phyloP scores from a whole-genome alignment of 2,797 vertebrate species.

The Austrolebias charrua region DNA sequence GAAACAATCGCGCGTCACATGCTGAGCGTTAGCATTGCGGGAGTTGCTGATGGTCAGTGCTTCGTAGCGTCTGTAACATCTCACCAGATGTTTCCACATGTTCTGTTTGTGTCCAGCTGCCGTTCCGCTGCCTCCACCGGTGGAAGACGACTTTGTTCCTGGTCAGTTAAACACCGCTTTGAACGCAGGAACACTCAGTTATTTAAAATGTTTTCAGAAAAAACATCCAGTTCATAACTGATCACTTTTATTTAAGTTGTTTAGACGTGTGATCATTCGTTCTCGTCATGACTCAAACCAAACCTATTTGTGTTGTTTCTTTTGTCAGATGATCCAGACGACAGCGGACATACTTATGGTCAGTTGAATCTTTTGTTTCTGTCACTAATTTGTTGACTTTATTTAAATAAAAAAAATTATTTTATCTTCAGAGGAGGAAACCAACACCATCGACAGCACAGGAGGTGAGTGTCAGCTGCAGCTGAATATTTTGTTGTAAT shows the following conservation, averaged over 20 bases:
- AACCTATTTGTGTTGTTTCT: not conserved
- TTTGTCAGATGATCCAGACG: conserved; percentile 46
- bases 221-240: not conserved
- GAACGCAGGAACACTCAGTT: no score
- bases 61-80: no score
- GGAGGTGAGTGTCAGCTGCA: conserved; percentile 60
- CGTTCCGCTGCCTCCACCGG: conserved; percentile 49
- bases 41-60: no score
- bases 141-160: conserved; percentile 58
- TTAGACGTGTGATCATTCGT: no score
- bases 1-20: no score
- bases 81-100: not conserved
- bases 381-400: not conserved
- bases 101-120: conserved; percentile 46
- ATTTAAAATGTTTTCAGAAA: no score
- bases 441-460: conserved; percentile 52
- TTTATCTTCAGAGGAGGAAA: conserved; percentile 33
- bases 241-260: not conserved
- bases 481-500: not conserved
- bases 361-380: conserved; percentile 1
- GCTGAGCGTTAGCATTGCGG: no score
- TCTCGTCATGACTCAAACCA: no score
- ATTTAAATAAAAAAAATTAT: no score
- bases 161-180: conserved; percentile 44
- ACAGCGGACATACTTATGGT: conserved; percentile 30